Conservation (phyloP, 2,888 invertebrate genomes). For the Eupeodes latifasciatus region DNA sequence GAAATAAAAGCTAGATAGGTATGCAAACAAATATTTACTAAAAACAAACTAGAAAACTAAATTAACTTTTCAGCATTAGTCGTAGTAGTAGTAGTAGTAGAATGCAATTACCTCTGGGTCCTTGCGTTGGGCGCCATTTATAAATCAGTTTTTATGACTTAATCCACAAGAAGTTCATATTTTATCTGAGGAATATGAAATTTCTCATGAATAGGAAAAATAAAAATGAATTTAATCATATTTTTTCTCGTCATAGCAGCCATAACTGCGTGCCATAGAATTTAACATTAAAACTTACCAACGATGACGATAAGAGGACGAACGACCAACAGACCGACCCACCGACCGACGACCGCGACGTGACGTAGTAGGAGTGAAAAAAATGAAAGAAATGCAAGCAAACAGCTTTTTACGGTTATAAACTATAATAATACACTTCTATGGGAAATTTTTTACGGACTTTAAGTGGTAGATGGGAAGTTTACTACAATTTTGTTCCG, state of each 20-base stretch:
- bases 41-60: not conserved
- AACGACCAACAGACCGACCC: not conserved
- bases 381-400: conserved; percentile 22
- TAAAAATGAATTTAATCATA: not conserved
- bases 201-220: not conserved
- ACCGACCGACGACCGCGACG: too few relatives aligned
- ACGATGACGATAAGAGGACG: not conserved
- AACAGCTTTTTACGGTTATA: conserved; percentile 59
- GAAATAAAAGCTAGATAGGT: too few relatives aligned
- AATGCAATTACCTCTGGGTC: conserved; percentile 15
- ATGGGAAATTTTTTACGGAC: conserved; percentile 28
- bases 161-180: conserved; percentile 1
- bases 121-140: conserved; percentile 39
- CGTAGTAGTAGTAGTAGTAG: not conserved
- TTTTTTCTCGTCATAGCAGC: not conserved
- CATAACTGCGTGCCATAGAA: conserved; percentile 20
- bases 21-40: too few relatives aligned
- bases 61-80: not conserved
- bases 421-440: conserved; percentile 55
- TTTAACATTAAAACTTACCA: conserved; percentile 13
- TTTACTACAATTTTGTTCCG: conserved; percentile 43
- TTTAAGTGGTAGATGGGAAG: conserved; percentile 38
- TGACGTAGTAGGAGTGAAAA: not conserved
- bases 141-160: conserved; percentile 23
- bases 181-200: not conserved